A percentile compares a stretch with the other conserved stretches of the same genome.
These are phyloP conservation scores for Dolomedes plantarius DNA, from an alignment of 2,888 invertebrate genomes.

Conservation along the genomic window DNA sequence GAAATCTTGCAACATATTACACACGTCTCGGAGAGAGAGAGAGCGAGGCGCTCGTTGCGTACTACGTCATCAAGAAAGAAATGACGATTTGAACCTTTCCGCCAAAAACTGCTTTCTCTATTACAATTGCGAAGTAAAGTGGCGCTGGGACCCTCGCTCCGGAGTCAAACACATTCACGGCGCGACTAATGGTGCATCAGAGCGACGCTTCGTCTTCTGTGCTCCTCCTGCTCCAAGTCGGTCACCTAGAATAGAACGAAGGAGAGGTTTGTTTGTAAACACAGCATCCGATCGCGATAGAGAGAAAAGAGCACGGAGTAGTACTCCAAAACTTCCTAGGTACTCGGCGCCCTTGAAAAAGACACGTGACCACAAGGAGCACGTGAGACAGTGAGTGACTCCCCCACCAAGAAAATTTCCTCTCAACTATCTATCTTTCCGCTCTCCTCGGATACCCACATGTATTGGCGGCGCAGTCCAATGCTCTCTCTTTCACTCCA, in stretches of 20 bases:
- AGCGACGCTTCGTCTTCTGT: background rate
- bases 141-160: background rate
- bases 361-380: conserved; percentile 57
- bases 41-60: no score
- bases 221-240: conserved; percentile 14
- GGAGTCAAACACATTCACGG: background rate
- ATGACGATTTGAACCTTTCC: no score
- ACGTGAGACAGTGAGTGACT: conserved; percentile 33
- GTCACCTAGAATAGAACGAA: conserved; percentile 22
- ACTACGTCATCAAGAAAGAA: no score
- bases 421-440: conserved; percentile 51
- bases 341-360: conserved; percentile 56
- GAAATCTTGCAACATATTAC: no score
- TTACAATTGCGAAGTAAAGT: background rate
- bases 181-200: background rate
- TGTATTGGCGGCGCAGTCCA: conserved; percentile 25
- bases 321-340: background rate
- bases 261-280: conserved; percentile 62
- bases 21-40: no score
- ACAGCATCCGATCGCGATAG: conserved; percentile 32
- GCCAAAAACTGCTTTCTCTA: no score
- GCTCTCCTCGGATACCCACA: conserved; percentile 20
- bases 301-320: conserved; percentile 21
- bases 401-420: conserved; percentile 44
- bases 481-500: conserved; percentile 38